phyloP scores from a whole-genome alignment of 2,797 vertebrate genomes.

The Pangasius djambal region DNA sequence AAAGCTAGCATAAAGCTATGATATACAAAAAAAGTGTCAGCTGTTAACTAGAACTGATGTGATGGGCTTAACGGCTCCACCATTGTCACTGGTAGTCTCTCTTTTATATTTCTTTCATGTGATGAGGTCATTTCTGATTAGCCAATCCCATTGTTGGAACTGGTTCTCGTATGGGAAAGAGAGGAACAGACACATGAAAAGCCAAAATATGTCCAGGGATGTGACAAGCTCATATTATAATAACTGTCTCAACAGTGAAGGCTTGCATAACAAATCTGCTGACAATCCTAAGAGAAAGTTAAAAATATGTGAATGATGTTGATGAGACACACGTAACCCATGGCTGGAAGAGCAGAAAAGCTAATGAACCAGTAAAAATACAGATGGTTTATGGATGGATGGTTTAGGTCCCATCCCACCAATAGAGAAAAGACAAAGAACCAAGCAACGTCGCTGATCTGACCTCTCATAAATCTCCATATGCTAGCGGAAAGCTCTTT shows the following conservation, averaged over 20 bases:
- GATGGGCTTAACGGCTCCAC: background rate
- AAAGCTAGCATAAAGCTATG: background rate
- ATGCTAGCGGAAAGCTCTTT: background rate
- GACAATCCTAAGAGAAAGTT: background rate
- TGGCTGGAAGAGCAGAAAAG: background rate
- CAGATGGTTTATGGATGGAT: background rate
- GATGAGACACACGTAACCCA: background rate
- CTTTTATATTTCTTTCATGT: background rate
- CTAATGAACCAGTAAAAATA: background rate
- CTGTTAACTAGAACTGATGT: background rate
- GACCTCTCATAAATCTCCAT: slow-evolving; percentile 8
- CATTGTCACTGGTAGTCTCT: background rate
- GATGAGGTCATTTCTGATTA: background rate
- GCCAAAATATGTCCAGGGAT: background rate
- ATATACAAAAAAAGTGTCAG: background rate
- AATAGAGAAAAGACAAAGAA: background rate
- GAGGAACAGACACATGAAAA: background rate
- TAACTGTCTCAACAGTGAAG: background rate
- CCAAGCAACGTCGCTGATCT: background rate
- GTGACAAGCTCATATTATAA: background rate
- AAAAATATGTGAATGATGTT: background rate
- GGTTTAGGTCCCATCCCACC: background rate
- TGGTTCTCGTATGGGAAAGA: background rate
- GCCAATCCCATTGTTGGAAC: background rate
- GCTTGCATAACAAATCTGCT: background rate